Evolutionary conservation across 2,113 vertebrate species (phyloP), one percentile per base, ranked within the genome.

Genomic region (Pelvicachromis taeniatus): DNA sequence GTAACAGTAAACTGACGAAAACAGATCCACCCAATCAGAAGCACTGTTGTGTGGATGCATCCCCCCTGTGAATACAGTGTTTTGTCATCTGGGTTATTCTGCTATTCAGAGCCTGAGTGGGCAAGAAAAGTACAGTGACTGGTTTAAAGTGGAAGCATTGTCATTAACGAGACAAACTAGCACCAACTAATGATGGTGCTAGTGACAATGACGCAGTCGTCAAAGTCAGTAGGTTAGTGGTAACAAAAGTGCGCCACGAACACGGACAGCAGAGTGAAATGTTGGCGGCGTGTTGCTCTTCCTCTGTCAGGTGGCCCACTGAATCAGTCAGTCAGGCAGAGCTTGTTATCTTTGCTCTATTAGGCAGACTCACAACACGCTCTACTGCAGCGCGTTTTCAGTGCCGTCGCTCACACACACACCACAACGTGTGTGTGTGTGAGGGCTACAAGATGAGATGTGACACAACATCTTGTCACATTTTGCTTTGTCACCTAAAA

Each of bases 281-380:
- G 33, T 33, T 29, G 56, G 55, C 59, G 61, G 9, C 3, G 38
- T 53, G 78, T 80, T 29, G 61, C 38, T 11, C 23, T 19, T 70
- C 75, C 21, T 45, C 33, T 29, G 59, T 78, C 70, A 23, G 40
- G 9, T 13, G 21, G 81, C 80, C 80, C 82, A 13, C 80, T 88
- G 88, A 29, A 61, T 17, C 77, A 68, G 48, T 84, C 85, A 84
- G 48, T 87, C 85, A 16, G 81, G n/a, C 87, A 17, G 70, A 21
- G 77, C 87, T 92, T 80, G 82, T 93, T 94, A 77, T 85, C 82
- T 85, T 14, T 29, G 50, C 90, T 93, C 84, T 73, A 29, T 87
- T 87, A 77, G 84, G 42, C 84, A n/a, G 80, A 85, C 55, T 33
- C 87, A 86, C 48, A 65, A 61, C 78, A 86, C 19, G 63, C 82